Percentiles rank a stretch among this genome's conserved stretches.
phyloP scores from a whole-genome alignment of 2,888 invertebrate species.

The Orthonevra nobilis region DNA sequence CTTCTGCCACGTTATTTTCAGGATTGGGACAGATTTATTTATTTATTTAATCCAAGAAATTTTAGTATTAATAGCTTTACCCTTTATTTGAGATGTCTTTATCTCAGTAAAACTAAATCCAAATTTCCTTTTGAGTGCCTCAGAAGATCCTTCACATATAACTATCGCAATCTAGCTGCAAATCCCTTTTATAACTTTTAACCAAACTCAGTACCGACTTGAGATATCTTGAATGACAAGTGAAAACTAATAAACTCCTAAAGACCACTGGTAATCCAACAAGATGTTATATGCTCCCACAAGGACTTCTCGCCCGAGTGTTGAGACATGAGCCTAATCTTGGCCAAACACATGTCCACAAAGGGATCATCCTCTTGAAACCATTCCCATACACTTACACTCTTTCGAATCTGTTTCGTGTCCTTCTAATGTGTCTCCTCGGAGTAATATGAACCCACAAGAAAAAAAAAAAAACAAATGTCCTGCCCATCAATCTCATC shows the following conservation, averaged over 20 bases:
- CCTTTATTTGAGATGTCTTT: no score
- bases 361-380: conserved; percentile 52
- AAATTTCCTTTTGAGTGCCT: no score
- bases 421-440: conserved; percentile 59
- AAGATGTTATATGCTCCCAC: conserved; percentile 2
- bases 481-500: conserved; percentile 67
- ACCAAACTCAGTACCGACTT: no score
- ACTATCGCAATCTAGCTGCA: no score
- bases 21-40: no score
- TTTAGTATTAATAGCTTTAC: no score
- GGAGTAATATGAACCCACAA: conserved; percentile 59
- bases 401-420: conserved; percentile 19
- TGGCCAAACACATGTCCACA: conserved; percentile 63
- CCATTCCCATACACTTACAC: conserved; percentile 14
- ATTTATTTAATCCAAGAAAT: no score
- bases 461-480: conserved; percentile 67
- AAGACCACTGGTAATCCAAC: conserved; percentile 46
- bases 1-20: no score
- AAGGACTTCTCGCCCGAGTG: conserved; percentile 18
- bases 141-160: no score
- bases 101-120: no score
- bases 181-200: no score
- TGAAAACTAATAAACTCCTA: conserved; percentile 59
- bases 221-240: conserved; percentile 34
- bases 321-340: conserved; percentile 63